Percentiles rank a stretch among this genome's conserved stretches.
Evolutionary conservation across 2,797 vertebrate genomes (phyloP).

Genomic region (Loris lydekkerianus): DNA sequence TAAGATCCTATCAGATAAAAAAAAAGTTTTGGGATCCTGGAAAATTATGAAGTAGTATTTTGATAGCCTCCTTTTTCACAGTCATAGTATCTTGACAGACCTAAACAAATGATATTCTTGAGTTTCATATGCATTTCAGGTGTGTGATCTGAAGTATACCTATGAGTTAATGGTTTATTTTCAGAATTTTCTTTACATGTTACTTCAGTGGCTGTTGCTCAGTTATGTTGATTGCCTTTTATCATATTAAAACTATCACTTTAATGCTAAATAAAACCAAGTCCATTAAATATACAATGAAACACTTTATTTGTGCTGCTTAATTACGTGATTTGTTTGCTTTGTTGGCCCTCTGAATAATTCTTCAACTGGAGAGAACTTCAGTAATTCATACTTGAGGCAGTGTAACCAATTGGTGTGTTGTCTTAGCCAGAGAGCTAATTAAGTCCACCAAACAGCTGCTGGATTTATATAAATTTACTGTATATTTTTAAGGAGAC

Average conservation of each 20-base stretch:
- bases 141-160: conserved; percentile 52
- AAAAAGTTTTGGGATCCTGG: background rate
- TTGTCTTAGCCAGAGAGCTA: conserved; percentile 69
- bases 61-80: background rate
- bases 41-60: background rate
- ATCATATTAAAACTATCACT: conserved; percentile 64
- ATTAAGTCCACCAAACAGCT: conserved; percentile 77
- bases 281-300: conserved; percentile 69
- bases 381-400: conserved; percentile 88
- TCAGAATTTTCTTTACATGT: conserved; percentile 61
- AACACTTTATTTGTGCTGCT: conserved; percentile 78
- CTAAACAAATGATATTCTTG: conserved; percentile 39
- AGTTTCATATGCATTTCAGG: conserved; percentile 35
- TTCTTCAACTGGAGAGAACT: conserved; percentile 82
- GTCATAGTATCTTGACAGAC: conserved; percentile 8
- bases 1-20: conserved; percentile 29
- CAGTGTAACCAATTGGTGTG: conserved; percentile 79
- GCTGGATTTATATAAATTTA: conserved; percentile 72
- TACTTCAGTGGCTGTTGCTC: conserved; percentile 58
- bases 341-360: conserved; percentile 84
- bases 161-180: conserved; percentile 56
- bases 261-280: conserved; percentile 67
- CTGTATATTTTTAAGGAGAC: conserved; percentile 83
- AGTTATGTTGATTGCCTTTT: conserved; percentile 59
- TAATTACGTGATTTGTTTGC: conserved; percentile 83